A percentile compares a stretch with the other conserved stretches of the same genome.
Evolutionary conservation across 64 coral and sea anemone species (phyloP).

Genomic region (Porites lutea): DNA sequence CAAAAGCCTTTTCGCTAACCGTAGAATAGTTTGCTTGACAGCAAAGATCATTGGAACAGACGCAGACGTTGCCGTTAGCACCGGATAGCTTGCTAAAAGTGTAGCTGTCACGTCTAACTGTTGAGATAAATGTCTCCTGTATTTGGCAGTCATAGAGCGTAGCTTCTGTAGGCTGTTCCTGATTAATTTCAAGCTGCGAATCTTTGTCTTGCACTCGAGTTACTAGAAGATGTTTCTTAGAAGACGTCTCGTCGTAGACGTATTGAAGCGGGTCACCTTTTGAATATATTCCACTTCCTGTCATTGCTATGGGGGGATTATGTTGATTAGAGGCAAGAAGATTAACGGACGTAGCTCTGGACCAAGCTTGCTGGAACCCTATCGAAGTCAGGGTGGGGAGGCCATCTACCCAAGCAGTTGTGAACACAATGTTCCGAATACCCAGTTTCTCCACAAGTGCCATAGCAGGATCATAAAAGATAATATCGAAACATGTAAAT

Average conservation of each 20-base stretch:
- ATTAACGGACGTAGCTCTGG: slow-evolving; percentile 61
- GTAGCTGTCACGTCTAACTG: slow-evolving; percentile 15
- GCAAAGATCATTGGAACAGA: slow-evolving; percentile 69
- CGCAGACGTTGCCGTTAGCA: slow-evolving; percentile 1
- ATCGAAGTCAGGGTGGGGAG: slow-evolving; percentile 73
- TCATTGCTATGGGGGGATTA: slow-evolving; percentile 1
- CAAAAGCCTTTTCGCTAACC: not conserved
- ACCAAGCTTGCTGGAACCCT: slow-evolving; percentile 80
- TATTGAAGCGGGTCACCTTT: slow-evolving; percentile 70
- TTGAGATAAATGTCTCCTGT: not conserved
- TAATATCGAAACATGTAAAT: slow-evolving; percentile 73
- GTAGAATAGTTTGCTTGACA: slow-evolving; percentile 64
- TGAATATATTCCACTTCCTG: slow-evolving; percentile 84
- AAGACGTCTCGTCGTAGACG: slow-evolving; percentile 6
- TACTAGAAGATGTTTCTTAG: slow-evolving; percentile 57
- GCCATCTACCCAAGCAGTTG: slow-evolving; percentile 79
- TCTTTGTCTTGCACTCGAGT: slow-evolving; percentile 33
- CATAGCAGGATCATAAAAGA: slow-evolving; percentile 78
- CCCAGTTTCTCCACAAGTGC: slow-evolving; percentile 70
- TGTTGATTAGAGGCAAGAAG: slow-evolving; percentile 80
- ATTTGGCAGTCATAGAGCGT: too few species aligned
- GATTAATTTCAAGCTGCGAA: not conserved
- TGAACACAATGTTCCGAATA: slow-evolving; percentile 77
- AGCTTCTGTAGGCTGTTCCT: not conserved
- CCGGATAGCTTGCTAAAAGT: slow-evolving; percentile 47